Evolutionary conservation across 1,140 invertebrate genomes (phyloP).

Genomic region (Ditylenchus dipsaci): DNA sequence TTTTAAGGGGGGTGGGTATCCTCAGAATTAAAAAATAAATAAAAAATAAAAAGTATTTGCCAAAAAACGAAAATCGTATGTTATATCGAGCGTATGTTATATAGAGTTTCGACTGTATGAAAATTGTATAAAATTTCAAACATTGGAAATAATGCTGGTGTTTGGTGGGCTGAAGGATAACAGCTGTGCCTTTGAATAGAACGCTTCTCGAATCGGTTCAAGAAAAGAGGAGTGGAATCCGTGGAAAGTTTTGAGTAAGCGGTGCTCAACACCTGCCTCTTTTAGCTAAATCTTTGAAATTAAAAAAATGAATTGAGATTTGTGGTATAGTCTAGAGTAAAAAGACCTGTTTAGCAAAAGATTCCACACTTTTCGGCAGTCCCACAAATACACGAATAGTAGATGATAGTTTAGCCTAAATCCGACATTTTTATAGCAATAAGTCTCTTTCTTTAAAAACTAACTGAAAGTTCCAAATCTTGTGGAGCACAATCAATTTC

Average conservation of each 20-base stretch:
- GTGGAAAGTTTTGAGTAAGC: conserved; percentile 24
- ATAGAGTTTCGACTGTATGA: not conserved
- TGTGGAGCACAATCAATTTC: conserved; percentile 6
- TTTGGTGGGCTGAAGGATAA: not conserved
- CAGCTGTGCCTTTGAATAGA: conserved; percentile 11
- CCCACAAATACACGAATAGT: conserved; percentile 37
- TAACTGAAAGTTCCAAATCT: conserved; percentile 30
- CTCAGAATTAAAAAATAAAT: too few species aligned
- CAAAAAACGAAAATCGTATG: too few species aligned
- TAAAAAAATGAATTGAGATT: too few species aligned
- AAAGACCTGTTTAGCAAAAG: conserved; percentile 11
- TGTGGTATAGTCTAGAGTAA: too few species aligned
- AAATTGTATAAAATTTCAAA: not conserved
- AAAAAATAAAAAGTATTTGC: too few species aligned
- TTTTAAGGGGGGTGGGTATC: too few species aligned
- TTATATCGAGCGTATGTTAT: too few species aligned
- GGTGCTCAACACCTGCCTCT: conserved; percentile 13
- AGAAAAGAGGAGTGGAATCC: conserved; percentile 52
- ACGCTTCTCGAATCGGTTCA: conserved; percentile 35
- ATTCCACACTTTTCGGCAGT: conserved; percentile 9
- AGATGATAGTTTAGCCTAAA: not conserved
- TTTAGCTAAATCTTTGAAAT: conserved; percentile 10
- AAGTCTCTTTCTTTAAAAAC: too few species aligned
- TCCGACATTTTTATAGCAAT: too few species aligned
- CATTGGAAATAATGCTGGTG: not conserved